A percentile compares a stretch with the other conserved stretches of the same genome.
These are phyloP conservation scores for Mactromeris polynyma DNA, from an alignment of 2,888 invertebrate species.

Conservation along the genomic window DNA sequence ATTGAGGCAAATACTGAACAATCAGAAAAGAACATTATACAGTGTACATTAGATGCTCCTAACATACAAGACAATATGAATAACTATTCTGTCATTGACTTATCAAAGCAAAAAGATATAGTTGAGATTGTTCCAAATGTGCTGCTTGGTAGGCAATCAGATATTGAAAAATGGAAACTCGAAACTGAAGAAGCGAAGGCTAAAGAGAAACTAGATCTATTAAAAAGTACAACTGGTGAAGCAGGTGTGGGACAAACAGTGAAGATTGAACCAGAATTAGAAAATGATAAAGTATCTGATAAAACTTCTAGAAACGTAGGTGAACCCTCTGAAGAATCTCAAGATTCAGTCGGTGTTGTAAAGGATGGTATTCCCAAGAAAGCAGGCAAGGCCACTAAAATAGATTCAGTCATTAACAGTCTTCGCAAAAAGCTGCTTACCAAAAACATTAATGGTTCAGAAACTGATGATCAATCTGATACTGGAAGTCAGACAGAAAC, in stretches of 20 bases:
- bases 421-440: constrained; percentile 54
- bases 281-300: background rate
- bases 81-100: constrained; percentile 46
- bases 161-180: constrained; percentile 45
- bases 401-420: constrained; percentile 56
- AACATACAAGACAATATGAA: constrained; percentile 42
- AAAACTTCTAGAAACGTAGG: background rate
- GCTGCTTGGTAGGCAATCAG: constrained; percentile 30
- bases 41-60: constrained; percentile 51
- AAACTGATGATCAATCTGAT: constrained; percentile 44
- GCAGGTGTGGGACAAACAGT: background rate
- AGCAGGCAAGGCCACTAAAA: constrained; percentile 43
- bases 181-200: constrained; percentile 27
- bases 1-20: constrained; percentile 57
- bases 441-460: constrained; percentile 39
- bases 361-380: constrained; percentile 14
- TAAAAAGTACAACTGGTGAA: constrained; percentile 13
- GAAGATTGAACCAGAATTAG: constrained; percentile 6
- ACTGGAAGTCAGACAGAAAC: constrained; percentile 38
- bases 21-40: constrained; percentile 52
- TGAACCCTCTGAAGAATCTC: background rate
- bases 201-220: constrained; percentile 30
- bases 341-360: background rate
- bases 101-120: constrained; percentile 37
- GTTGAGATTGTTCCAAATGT: constrained; percentile 44